phyloP scores from a whole-genome alignment of 2,113 vertebrate genomes.

The Paedocypris sp. region DNA sequence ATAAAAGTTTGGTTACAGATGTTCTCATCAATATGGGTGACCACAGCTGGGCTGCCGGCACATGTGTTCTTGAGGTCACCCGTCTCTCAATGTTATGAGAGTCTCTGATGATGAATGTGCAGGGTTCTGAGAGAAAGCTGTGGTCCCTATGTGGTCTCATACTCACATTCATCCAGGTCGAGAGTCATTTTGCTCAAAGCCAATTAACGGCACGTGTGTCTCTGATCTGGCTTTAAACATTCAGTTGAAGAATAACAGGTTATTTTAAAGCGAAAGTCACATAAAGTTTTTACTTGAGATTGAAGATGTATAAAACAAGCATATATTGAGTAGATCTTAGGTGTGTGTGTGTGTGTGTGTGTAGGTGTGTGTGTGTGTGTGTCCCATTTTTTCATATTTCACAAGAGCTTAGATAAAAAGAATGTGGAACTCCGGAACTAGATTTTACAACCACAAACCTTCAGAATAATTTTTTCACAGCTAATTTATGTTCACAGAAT shows the following conservation, averaged over 20 bases:
- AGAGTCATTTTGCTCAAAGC: not conserved
- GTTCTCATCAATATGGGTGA: conserved; percentile 30
- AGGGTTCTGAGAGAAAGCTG: conserved; percentile 38
- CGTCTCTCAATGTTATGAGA: conserved; percentile 53
- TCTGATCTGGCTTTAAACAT: conserved; percentile 5
- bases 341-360: too few species aligned
- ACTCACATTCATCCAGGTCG: conserved; percentile 24
- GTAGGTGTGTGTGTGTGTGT: too few species aligned
- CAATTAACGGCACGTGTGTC: conserved; percentile 7
- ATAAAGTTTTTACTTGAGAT: too few species aligned
- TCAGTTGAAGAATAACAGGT: not conserved
- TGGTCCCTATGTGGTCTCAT: conserved; percentile 49
- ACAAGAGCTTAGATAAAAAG: too few species aligned
- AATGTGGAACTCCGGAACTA: too few species aligned
- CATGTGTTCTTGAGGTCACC: conserved; percentile 57
- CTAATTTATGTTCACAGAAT: too few species aligned
- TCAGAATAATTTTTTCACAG: too few species aligned
- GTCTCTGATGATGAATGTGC: conserved; percentile 53
- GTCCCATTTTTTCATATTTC: too few species aligned
- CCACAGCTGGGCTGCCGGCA: conserved; percentile 44
- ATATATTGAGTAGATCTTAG: too few species aligned
- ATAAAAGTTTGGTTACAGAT: conserved; percentile 29
- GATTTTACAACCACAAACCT: too few species aligned
- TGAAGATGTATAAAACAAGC: too few species aligned
- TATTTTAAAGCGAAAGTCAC: conserved; percentile 1